Base-by-base conservation (phyloP, 2,888 invertebrate genomes). In the Athetis lepigone region DNA sequence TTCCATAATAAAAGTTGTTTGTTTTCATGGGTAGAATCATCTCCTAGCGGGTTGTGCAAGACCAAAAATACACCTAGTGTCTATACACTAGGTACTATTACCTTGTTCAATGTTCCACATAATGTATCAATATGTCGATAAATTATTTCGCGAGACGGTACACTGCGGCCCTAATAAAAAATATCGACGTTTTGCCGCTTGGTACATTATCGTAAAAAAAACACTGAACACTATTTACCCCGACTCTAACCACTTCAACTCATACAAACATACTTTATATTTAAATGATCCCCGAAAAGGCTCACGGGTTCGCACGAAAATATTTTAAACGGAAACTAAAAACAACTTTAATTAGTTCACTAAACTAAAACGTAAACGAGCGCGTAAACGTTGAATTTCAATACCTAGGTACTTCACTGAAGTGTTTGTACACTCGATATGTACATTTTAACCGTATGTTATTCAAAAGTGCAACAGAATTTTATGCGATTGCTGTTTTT, bases 281-380 rank as follows among this genome's bases (percentile, higher is more conserved):
- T 50, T 74, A 46, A 50, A 9, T 50, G 23, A 13, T 43, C 9
- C 33, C 36, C 29, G 23, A 71, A 70, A 77, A 71, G 46, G 60
- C 66, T 52, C n/a, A n/a, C n/a, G 13, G 7, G 23, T 37, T 62
- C 18, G 23, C 9, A 59, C 59, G 50, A 65, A 70, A 66, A 70
- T 52, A 63, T 39, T 70, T 61, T 46, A 51, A 64, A 40, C 49
- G 25, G 42, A 70, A 70, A 70, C 59, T 56, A 64, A 64, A n/a
- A 71, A 71, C 63, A 62, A 61, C 61, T 69, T 62, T 70, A 59
- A 67, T 65, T 73, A 68, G 62, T 59, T 76, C 50, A 73, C 50
- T 49, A 57, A 65, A 68, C 65, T 72, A 51, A 54, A 71, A 71
- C 59, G 61, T 52, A 55, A 51, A 65, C 45, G 52, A 58, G 49